Conservation (phyloP, 2,888 invertebrate genomes). For the Drosophila formosana region DNA sequence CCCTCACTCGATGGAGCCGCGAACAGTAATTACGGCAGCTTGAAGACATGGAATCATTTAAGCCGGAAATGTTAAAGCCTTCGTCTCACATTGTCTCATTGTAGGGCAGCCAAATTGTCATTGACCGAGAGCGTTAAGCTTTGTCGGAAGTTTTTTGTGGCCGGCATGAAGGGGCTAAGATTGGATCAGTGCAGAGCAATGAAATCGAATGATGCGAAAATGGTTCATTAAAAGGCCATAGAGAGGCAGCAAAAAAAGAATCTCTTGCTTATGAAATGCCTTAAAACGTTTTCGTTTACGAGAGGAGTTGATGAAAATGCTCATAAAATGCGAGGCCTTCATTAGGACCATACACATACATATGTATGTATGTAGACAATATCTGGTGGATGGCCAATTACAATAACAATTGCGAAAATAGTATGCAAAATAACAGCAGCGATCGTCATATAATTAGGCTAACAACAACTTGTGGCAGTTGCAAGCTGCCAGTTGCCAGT, state of each 20-base stretch:
- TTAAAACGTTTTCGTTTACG: conserved; percentile 83
- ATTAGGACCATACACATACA: conserved; percentile 54
- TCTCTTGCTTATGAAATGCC: conserved; percentile 67
- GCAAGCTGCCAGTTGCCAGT: conserved; percentile 16
- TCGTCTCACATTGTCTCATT: conserved; percentile 22
- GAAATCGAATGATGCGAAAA: conserved; percentile 33
- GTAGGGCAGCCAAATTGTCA: conserved; percentile 49
- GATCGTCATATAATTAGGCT: conserved; percentile 64
- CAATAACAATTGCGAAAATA: conserved; percentile 74
- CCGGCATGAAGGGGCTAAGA: conserved; percentile 2
- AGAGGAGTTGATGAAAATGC: conserved; percentile 74
- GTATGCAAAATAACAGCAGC: conserved; percentile 33
- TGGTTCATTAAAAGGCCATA: conserved; percentile 58
- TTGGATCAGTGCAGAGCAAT: conserved; percentile 8
- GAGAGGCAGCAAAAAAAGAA: conserved; percentile 27
- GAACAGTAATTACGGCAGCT: conserved; percentile 40
- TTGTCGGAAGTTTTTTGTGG: conserved; percentile 42
- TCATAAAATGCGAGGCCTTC: conserved; percentile 44
- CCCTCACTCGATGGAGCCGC: background rate
- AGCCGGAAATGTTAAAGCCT: conserved; percentile 56
- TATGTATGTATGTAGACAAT: background rate
- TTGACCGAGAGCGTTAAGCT: conserved; percentile 56
- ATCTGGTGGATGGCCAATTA: conserved; percentile 63
- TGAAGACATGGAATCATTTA: conserved; percentile 28
- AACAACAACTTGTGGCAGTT: conserved; percentile 55